Percentiles rank a stretch among this genome's conserved stretches.
Evolutionary conservation across 2,888 invertebrate species (phyloP).

Genomic region (Taphrorychus bicolor): DNA sequence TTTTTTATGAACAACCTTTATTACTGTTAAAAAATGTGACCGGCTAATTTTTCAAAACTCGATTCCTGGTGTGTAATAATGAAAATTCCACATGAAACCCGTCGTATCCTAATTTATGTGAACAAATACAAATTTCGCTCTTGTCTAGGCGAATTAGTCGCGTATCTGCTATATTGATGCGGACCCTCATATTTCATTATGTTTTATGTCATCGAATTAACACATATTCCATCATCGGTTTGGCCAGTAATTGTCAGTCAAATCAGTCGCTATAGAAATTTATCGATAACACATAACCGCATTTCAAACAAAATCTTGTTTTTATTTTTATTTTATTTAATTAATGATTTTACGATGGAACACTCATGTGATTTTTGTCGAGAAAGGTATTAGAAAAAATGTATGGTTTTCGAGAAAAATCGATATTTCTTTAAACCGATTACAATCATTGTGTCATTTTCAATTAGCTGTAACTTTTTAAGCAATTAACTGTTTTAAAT

Average conservation of each 20-base stretch:
- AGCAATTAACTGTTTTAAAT: too few species aligned
- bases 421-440: too few species aligned
- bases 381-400: too few species aligned
- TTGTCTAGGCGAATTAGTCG: constrained; percentile 12
- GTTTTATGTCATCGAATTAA: constrained; percentile 24
- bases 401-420: too few species aligned
- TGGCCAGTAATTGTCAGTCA: not conserved
- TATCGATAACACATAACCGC: not conserved
- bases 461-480: too few species aligned
- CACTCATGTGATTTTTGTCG: not conserved
- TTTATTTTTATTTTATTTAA: too few species aligned
- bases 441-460: too few species aligned
- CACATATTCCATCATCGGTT: not conserved
- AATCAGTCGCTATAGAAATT: not conserved
- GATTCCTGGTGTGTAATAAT: not conserved
- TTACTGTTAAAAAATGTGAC: not conserved
- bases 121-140: constrained; percentile 6
- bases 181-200: constrained; percentile 17
- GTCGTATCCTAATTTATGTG: constrained; percentile 8
- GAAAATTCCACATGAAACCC: constrained; percentile 7
- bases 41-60: not conserved
- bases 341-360: not conserved
- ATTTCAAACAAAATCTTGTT: too few species aligned
- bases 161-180: constrained; percentile 16
- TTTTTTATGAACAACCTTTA: too few species aligned